A percentile compares a stretch with the other conserved stretches of the same genome.
Conservation (phyloP, 2,888 invertebrate species). For the Tachina lurida region DNA sequence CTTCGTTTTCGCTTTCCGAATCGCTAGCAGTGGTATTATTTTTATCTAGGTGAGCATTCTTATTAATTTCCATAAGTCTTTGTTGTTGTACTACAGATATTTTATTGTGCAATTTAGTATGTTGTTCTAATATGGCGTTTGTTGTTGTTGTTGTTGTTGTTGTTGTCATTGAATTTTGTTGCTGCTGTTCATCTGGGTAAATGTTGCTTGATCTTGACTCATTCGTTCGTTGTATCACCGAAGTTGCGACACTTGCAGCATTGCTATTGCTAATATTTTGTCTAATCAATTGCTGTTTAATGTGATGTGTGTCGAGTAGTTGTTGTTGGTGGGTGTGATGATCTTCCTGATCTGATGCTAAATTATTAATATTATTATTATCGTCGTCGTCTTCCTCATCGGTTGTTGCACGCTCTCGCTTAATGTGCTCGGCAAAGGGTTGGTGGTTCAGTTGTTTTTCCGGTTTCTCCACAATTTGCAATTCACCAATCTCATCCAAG, state of each 20-base stretch:
- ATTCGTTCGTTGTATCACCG: constrained; percentile 69
- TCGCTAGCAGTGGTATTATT: constrained; percentile 65
- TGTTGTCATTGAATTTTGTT: constrained; percentile 36
- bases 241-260: constrained; percentile 60
- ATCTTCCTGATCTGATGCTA: constrained; percentile 48
- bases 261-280: constrained; percentile 34
- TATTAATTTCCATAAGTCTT: constrained; percentile 70
- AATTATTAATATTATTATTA: constrained; percentile 67
- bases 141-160: constrained; percentile 47
- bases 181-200: constrained; percentile 27
- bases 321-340: constrained; percentile 35
- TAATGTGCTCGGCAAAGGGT: constrained; percentile 63
- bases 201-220: constrained; percentile 48
- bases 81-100: constrained; percentile 72
- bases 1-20: constrained; percentile 68
- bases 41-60: constrained; percentile 60
- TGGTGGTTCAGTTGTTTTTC: constrained; percentile 64
- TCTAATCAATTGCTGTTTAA: constrained; percentile 37
- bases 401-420: constrained; percentile 56
- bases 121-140: constrained; percentile 62
- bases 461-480: constrained; percentile 21
- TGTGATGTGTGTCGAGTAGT: constrained; percentile 56
- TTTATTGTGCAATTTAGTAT: constrained; percentile 62
- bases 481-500: background rate
- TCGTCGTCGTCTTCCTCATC: constrained; percentile 77